These are phyloP conservation scores for Synanthedon myopaeformis DNA, from an alignment of 2,888 invertebrate species.

Conservation along the genomic window DNA sequence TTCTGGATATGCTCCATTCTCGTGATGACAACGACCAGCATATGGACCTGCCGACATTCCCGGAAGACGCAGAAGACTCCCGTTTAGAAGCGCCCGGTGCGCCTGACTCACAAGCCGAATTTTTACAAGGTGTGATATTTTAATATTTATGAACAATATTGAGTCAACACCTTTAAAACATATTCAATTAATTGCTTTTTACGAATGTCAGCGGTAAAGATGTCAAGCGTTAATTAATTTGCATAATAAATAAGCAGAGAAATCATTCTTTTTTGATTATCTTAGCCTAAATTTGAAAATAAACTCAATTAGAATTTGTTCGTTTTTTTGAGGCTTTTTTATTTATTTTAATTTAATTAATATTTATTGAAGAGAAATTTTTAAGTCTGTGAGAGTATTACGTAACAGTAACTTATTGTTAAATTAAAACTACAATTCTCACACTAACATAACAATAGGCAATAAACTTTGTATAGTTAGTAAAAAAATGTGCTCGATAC, in stretches of 20 bases:
- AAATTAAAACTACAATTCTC: neutral
- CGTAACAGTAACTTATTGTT: neutral
- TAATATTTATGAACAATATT: neutral
- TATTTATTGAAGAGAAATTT: too few species aligned
- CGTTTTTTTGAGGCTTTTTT: too few species aligned
- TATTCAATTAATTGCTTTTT: too few species aligned
- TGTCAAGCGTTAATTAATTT: too few species aligned
- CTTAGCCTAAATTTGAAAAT: too few species aligned
- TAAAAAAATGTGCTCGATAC: neutral
- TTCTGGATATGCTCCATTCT: slow-evolving; percentile 64
- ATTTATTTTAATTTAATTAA: too few species aligned
- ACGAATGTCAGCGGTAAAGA: too few species aligned
- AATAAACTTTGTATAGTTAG: neutral
- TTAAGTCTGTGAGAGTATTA: too few species aligned
- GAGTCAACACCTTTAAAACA: too few species aligned
- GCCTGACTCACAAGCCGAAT: slow-evolving; percentile 51
- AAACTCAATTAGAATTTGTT: too few species aligned
- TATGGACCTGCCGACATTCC: slow-evolving; percentile 48
- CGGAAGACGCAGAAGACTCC: slow-evolving; percentile 46
- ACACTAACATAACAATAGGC: neutral
- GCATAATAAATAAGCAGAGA: too few species aligned
- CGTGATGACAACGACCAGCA: slow-evolving; percentile 48
- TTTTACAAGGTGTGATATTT: slow-evolving; percentile 43
- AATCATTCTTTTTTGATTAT: too few species aligned
- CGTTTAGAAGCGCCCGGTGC: slow-evolving; percentile 30